phyloP scores from a whole-genome alignment of 1,140 invertebrate genomes.

The Trichonephila inaurata region DNA sequence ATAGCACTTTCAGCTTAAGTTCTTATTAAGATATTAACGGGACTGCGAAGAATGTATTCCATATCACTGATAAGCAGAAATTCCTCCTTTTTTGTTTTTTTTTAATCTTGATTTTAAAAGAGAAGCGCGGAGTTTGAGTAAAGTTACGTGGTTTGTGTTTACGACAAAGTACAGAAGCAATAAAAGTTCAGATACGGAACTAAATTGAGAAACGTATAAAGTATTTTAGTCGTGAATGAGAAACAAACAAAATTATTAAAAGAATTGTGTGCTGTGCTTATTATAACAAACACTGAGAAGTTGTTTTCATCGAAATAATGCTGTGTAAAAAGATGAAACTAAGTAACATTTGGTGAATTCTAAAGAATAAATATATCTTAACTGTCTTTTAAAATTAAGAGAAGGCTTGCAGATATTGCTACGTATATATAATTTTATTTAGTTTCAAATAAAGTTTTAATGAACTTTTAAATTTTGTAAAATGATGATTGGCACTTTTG shows the following conservation, averaged over 20 bases:
- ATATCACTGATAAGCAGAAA: conserved; percentile 39
- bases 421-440: neutral
- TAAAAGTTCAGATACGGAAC: conserved; percentile 39
- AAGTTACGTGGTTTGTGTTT: neutral
- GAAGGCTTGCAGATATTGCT: neutral
- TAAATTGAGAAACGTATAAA: conserved; percentile 47
- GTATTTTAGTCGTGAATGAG: neutral
- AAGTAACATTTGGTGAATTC: neutral
- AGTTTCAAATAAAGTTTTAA: neutral
- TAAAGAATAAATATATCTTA: neutral
- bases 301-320: neutral
- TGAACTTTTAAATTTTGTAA: neutral
- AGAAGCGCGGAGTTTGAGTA: neutral
- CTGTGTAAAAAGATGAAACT: neutral
- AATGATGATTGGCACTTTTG: neutral
- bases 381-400: neutral
- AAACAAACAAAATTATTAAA: neutral
- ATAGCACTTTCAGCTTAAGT: conserved; percentile 65
- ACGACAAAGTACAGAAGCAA: conserved; percentile 30
- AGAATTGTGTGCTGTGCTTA: neutral
- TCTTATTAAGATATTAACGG: conserved; percentile 72
- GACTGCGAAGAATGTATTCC: conserved; percentile 21
- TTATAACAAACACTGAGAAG: neutral
- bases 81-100: neutral
- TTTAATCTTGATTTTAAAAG: conserved; percentile 39